Percentiles rank a stretch among this genome's conserved stretches.
Conservation (phyloP, 2,113 vertebrate genomes). For the Formicarius rufipectus region DNA sequence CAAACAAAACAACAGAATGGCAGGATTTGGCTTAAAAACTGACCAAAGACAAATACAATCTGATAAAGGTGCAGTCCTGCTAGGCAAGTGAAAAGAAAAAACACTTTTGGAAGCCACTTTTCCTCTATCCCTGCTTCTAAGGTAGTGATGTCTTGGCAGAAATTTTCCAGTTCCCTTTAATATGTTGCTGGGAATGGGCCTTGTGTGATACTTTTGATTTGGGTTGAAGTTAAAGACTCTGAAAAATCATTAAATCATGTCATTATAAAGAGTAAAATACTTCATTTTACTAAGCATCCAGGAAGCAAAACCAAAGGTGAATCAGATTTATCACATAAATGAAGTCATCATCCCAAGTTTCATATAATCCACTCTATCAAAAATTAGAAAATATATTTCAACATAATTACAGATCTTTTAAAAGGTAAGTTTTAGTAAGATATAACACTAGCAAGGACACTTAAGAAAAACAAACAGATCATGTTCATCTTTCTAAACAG, state of each 20-base stretch:
- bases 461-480: not conserved
- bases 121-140: not conserved
- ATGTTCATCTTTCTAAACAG: not conserved
- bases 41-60: not conserved
- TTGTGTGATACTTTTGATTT: not conserved
- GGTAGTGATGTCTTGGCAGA: not conserved
- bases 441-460: not conserved
- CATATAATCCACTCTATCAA: not conserved
- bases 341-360: not conserved
- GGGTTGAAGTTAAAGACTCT: not conserved
- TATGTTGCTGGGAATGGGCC: not conserved
- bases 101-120: not conserved
- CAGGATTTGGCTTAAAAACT: not conserved
- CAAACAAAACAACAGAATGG: no score
- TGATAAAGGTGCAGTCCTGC: not conserved
- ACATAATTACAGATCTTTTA: constrained; percentile 1
- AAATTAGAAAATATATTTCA: constrained; percentile 14
- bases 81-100: not conserved
- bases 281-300: not conserved
- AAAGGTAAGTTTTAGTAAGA: not conserved
- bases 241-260: not conserved
- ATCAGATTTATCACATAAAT: not conserved
- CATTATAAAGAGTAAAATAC: not conserved
- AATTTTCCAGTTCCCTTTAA: not conserved
- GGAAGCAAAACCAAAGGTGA: not conserved